These are phyloP conservation scores for Yponomeuta sedellus DNA, from an alignment of 2,888 invertebrate genomes.

Conservation along the genomic window DNA sequence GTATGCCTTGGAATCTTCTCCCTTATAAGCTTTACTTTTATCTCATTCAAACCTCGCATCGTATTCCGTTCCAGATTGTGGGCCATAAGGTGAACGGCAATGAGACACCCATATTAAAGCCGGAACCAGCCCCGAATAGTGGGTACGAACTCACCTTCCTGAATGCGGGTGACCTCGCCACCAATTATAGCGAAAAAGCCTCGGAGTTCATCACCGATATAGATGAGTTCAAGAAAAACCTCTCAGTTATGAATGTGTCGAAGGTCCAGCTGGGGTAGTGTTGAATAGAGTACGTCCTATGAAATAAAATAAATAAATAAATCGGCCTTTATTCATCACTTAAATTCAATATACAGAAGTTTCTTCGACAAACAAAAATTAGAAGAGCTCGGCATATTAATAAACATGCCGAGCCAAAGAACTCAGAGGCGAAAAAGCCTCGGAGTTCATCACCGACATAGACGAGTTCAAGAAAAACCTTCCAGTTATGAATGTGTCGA, in stretches of 20 bases:
- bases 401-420: no score
- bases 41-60: background rate
- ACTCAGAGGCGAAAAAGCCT: no score
- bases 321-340: no score
- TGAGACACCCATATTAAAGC: constrained; percentile 23
- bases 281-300: no score
- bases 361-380: no score
- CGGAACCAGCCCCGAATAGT: background rate
- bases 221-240: constrained; percentile 37
- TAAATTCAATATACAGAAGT: no score
- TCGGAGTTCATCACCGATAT: constrained; percentile 28
- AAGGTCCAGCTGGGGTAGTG: no score
- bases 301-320: no score
- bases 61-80: constrained; percentile 39
- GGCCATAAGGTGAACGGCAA: constrained; percentile 42
- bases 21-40: background rate
- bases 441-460: constrained; percentile 26
- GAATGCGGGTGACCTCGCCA: constrained; percentile 36
- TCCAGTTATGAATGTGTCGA: constrained; percentile 42
- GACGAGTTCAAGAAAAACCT: constrained; percentile 40
- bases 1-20: no score
- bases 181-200: constrained; percentile 38
- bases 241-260: constrained; percentile 44
- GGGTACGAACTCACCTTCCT: constrained; percentile 42
- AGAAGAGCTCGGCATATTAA: no score